Conservation (phyloP, 2,888 invertebrate species). For the Caenorhabditis macrosperma region DNA sequence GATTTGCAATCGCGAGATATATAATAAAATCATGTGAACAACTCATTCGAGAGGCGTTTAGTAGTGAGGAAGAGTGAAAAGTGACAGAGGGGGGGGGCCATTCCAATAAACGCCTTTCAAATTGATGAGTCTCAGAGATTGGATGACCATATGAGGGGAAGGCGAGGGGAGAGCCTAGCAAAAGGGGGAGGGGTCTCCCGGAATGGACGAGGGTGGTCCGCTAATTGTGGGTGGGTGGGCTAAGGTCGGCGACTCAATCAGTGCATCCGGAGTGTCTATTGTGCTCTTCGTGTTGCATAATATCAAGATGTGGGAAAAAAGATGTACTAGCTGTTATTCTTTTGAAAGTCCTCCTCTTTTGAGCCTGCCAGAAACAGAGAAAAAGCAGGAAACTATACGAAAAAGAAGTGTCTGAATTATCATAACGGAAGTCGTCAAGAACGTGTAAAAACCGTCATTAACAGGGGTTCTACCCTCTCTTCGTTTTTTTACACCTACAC, state of each 20-base stretch:
- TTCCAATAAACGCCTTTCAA: conserved; percentile 60
- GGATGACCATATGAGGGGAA: conserved; percentile 56
- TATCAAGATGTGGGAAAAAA: background rate
- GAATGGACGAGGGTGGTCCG: conserved; percentile 8
- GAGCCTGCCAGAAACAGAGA: too few relatives aligned
- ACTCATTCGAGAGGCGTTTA: conserved; percentile 27
- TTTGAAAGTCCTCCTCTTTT: too few relatives aligned
- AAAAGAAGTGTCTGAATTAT: too few relatives aligned
- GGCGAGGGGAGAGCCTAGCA: too few relatives aligned
- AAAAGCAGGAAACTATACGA: too few relatives aligned
- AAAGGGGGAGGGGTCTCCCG: conserved; percentile 13
- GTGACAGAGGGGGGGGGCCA: conserved; percentile 30
- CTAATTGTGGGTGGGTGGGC: conserved; percentile 35
- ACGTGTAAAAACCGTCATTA: too few relatives aligned
- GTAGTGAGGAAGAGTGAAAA: conserved; percentile 26
- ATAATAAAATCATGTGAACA: conserved; percentile 55
- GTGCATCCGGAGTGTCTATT: conserved; percentile 12
- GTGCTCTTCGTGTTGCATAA: conserved; percentile 1
- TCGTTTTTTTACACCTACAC: too few relatives aligned
- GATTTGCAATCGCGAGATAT: conserved; percentile 33
- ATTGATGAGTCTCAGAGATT: conserved; percentile 58
- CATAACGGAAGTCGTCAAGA: too few relatives aligned
- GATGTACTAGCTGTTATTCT: background rate
- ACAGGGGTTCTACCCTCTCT: too few relatives aligned
- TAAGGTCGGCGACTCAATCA: conserved; percentile 50